A percentile compares a stretch with the other conserved stretches of the same genome.
These are phyloP conservation scores for Pitta sordida DNA, from an alignment of 2,113 vertebrate species.

Conservation along the genomic window DNA sequence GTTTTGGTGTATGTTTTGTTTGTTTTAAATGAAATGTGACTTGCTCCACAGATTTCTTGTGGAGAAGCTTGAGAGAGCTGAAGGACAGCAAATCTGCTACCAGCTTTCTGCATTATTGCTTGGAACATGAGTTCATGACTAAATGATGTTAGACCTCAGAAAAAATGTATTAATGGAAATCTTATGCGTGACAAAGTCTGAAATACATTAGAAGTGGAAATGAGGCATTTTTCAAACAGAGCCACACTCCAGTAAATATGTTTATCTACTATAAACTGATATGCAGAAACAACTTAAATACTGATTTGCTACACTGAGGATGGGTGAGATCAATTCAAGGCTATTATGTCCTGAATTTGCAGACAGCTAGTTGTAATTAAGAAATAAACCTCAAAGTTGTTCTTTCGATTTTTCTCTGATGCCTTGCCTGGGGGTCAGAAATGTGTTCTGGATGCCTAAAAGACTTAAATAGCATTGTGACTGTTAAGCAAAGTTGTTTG, in stretches of 20 bases:
- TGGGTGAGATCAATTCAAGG: background rate
- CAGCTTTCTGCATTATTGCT: background rate
- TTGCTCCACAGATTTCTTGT: background rate
- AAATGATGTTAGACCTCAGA: background rate
- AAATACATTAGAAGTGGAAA: background rate
- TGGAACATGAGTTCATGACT: background rate
- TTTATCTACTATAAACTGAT: background rate
- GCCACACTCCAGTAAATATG: background rate
- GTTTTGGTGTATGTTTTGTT: background rate
- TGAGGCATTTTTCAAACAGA: background rate
- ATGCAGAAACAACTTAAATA: background rate
- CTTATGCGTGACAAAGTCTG: background rate
- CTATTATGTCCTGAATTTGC: background rate
- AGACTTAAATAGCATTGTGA: background rate
- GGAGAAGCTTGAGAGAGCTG: background rate
- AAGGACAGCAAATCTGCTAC: background rate
- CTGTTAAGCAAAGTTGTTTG: constrained; percentile 41
- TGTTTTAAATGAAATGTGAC: background rate
- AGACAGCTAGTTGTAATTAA: background rate
- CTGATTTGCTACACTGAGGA: background rate
- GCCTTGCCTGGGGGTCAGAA: background rate
- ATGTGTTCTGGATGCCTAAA: background rate
- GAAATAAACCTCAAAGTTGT: constrained; percentile 6
- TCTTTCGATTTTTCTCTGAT: background rate
- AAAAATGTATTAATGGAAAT: background rate